phyloP scores from a whole-genome alignment of 1,140 invertebrate genomes.

The Eumaeus atala region DNA sequence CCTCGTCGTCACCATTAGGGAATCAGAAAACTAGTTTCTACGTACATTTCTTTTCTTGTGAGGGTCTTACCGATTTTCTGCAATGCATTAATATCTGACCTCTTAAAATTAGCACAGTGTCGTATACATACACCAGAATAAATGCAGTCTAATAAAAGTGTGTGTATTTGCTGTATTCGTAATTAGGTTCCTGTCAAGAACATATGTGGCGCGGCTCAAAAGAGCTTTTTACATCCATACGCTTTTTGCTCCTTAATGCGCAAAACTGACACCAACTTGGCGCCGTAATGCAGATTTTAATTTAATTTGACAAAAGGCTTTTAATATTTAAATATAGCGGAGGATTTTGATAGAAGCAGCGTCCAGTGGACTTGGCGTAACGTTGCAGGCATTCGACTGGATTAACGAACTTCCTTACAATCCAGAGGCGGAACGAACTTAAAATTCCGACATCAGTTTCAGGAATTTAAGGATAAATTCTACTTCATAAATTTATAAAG shows the following conservation, averaged over 20 bases:
- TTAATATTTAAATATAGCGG: conserved; percentile 16
- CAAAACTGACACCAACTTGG: no score
- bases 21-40: no score
- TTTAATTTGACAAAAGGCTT: conserved; percentile 4
- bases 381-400: conserved; percentile 44
- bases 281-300: background rate
- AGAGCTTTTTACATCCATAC: background rate
- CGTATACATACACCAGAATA: no score
- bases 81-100: no score
- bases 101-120: no score
- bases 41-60: no score
- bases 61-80: no score
- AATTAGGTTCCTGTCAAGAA: no score
- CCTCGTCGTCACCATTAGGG: no score
- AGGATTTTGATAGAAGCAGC: conserved; percentile 19
- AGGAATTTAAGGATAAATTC: conserved; percentile 52
- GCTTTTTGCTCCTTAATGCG: no score
- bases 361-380: conserved; percentile 25
- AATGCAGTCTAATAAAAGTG: conserved; percentile 18
- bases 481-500: conserved; percentile 63
- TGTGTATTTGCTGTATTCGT: no score
- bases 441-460: conserved; percentile 68
- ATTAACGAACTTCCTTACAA: conserved; percentile 59
- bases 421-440: conserved; percentile 55
- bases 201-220: background rate